Percentiles rank a stretch among this genome's conserved stretches.
phyloP scores from a whole-genome alignment of 37 sponge, comb jelly and placozoan genomes.

The Chondrosia reniformis region DNA sequence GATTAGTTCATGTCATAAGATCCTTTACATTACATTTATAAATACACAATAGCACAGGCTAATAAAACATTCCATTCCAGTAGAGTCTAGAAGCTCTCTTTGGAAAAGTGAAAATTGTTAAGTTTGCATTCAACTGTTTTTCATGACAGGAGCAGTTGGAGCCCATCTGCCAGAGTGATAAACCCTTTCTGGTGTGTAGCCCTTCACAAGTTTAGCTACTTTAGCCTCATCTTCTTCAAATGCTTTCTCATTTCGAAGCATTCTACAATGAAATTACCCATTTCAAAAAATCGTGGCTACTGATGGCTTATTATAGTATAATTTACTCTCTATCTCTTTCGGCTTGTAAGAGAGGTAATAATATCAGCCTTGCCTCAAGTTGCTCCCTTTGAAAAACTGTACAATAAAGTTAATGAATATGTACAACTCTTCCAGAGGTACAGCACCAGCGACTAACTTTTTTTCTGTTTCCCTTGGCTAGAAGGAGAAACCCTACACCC shows the following conservation, averaged over 20 bases:
- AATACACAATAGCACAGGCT: too few species aligned
- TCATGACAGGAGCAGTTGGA: conserved; percentile 56
- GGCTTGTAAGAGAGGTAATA: conserved; percentile 84
- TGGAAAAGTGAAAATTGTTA: too few species aligned
- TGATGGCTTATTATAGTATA: too few species aligned
- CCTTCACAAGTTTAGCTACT: conserved; percentile 83
- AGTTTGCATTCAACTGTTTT: not conserved
- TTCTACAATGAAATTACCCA: conserved; percentile 42
- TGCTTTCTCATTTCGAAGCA: conserved; percentile 54
- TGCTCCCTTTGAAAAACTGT: conserved; percentile 57
- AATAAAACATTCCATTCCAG: too few species aligned
- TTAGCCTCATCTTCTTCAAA: conserved; percentile 79
- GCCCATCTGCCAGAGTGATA: conserved; percentile 83
- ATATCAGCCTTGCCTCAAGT: conserved; percentile 61
- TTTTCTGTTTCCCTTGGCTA: conserved; percentile 42
- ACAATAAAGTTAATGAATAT: not conserved
- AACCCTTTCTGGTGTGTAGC: conserved; percentile 78
- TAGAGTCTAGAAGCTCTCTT: too few species aligned
- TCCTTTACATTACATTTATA: too few species aligned
- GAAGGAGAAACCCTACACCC: conserved; percentile 53
- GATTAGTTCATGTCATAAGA: too few species aligned
- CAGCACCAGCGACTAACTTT: conserved; percentile 39
- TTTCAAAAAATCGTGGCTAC: too few species aligned
- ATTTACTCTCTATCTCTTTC: conserved; percentile 86
- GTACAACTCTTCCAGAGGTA: not conserved